A percentile compares a stretch with the other conserved stretches of the same genome.
These are phyloP conservation scores for Monomorium pharaonis DNA, from an alignment of 1,140 invertebrate species.

Conservation along the genomic window DNA sequence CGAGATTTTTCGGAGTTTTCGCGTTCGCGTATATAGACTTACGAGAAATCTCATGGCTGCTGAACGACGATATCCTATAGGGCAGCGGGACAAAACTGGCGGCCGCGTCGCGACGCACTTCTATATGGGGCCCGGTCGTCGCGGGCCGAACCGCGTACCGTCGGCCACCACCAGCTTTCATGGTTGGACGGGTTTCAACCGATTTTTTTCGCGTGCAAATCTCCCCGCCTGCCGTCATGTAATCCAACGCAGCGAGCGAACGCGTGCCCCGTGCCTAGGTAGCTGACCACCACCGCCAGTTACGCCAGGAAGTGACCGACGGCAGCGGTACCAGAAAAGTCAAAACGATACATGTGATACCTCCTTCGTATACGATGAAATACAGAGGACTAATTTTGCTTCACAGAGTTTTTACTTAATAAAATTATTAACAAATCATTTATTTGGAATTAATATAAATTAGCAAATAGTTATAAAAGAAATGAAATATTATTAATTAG, in stretches of 20 bases:
- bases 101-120: slow-evolving; percentile 77
- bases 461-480: neutral
- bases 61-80: slow-evolving; percentile 78
- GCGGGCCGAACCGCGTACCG: slow-evolving; percentile 52
- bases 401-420: neutral
- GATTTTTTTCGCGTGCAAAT: slow-evolving; percentile 71
- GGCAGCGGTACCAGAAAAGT: slow-evolving; percentile 51
- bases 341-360: neutral
- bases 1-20: neutral
- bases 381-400: neutral
- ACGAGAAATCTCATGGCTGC: slow-evolving; percentile 80
- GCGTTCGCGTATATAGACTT: slow-evolving; percentile 69
- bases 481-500: neutral
- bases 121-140: slow-evolving; percentile 81
- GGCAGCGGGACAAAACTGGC: slow-evolving; percentile 81
- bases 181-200: slow-evolving; percentile 71
- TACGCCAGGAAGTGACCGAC: slow-evolving; percentile 79
- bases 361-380: neutral
- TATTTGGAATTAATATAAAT: neutral
- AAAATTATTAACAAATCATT: neutral
- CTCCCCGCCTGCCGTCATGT: slow-evolving; percentile 48
- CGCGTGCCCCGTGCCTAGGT: slow-evolving; percentile 63
- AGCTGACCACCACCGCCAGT: slow-evolving; percentile 48
- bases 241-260: slow-evolving; percentile 40
- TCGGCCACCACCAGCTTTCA: slow-evolving; percentile 76